phyloP scores from a whole-genome alignment of 2,113 vertebrate species.

The Mobula birostris region DNA sequence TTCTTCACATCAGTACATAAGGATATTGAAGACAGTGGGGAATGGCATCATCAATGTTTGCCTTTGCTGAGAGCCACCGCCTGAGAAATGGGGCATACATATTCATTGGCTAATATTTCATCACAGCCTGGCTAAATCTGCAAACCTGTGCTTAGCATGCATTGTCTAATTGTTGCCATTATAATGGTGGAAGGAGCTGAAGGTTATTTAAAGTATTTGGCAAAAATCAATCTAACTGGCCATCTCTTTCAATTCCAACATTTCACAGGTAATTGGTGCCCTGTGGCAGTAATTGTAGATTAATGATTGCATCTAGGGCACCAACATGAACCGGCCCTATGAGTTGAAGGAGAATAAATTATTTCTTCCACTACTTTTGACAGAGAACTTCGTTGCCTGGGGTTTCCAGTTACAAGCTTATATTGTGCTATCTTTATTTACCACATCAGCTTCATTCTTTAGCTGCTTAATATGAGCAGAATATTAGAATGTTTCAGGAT shows the following conservation, averaged over 20 bases:
- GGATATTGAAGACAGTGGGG: too few species aligned
- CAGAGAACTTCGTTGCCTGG: not conserved
- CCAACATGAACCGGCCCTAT: not conserved
- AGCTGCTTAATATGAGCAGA: not conserved
- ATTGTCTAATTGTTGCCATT: not conserved
- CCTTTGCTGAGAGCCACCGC: too few species aligned
- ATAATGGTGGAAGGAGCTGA: not conserved
- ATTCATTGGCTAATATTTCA: not conserved
- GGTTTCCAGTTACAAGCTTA: not conserved
- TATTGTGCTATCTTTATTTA: conserved; percentile 13
- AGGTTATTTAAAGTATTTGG: conserved; percentile 10
- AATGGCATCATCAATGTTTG: too few species aligned
- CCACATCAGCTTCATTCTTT: not conserved
- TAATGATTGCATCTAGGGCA: not conserved
- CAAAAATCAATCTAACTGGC: conserved; percentile 11
- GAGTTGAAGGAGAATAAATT: not conserved
- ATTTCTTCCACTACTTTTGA: not conserved
- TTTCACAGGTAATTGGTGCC: not conserved
- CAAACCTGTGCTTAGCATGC: not conserved
- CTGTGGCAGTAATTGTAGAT: not conserved
- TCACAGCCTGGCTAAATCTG: not conserved
- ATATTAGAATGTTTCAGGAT: not conserved
- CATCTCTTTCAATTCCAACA: not conserved
- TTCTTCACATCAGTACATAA: too few species aligned
- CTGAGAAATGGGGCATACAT: too few species aligned